phyloP scores from a whole-genome alignment of 2,888 invertebrate genomes.

The Choristoneura rosaceana region DNA sequence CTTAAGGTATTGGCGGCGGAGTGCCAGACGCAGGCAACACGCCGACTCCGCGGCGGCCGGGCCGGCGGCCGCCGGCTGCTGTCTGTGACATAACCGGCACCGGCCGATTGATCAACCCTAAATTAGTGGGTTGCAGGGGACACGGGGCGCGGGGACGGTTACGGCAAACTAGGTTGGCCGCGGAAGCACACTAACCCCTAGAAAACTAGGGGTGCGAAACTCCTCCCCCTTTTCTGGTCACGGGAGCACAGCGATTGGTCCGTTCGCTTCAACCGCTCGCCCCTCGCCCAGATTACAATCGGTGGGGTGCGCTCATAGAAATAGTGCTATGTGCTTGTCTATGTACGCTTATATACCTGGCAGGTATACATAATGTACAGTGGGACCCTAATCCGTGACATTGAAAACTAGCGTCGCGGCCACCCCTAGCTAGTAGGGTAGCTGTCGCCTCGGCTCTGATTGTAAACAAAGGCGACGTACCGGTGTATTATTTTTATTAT shows the following conservation, averaged over 20 bases:
- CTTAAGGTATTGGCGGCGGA: background rate
- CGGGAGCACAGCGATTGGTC: slow-evolving; percentile 83
- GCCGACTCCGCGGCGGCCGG: background rate
- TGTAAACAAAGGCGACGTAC: slow-evolving; percentile 35
- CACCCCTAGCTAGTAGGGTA: slow-evolving; percentile 28
- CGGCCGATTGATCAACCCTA: slow-evolving; percentile 83
- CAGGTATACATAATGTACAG: slow-evolving; percentile 68
- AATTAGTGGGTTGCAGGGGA: slow-evolving; percentile 77
- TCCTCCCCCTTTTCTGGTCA: slow-evolving; percentile 86
- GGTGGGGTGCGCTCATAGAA: slow-evolving; percentile 85
- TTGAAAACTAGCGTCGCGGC: slow-evolving; percentile 64
- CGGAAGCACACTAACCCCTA: slow-evolving; percentile 86
- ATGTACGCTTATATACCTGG: slow-evolving; percentile 69
- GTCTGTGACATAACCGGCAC: slow-evolving; percentile 72
- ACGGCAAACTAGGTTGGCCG: slow-evolving; percentile 84
- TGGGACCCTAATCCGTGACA: slow-evolving; percentile 76
- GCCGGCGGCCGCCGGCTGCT: slow-evolving; percentile 49
- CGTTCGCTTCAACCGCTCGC: slow-evolving; percentile 76
- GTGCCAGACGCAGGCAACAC: background rate
- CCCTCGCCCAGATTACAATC: slow-evolving; percentile 85
- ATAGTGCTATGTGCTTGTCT: slow-evolving; percentile 79
- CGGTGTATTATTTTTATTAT: slow-evolving; percentile 4
- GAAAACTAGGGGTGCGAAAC: slow-evolving; percentile 86
- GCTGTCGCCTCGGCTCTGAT: slow-evolving; percentile 9
- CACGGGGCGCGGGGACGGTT: slow-evolving; percentile 66